These are phyloP conservation scores for Amazona vittata DNA, from an alignment of 2,113 vertebrate genomes.

Conservation along the genomic window DNA sequence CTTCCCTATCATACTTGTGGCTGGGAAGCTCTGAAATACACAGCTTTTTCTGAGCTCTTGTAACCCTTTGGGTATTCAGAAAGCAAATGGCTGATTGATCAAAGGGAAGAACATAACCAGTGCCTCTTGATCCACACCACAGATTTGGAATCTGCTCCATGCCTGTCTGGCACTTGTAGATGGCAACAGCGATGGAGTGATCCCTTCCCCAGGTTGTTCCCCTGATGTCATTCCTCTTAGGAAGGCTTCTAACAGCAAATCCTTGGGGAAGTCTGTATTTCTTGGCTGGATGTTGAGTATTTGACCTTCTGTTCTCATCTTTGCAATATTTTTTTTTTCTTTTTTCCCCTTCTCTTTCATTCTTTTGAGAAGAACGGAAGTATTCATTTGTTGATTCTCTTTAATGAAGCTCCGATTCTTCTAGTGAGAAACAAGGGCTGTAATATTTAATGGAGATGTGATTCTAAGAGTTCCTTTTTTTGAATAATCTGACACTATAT, in stretches of 20 bases:
- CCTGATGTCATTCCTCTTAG: rapidly evolving
- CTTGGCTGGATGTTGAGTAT: not conserved
- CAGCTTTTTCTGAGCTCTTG: not conserved
- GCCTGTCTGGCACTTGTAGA: not conserved
- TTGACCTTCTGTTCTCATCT: not conserved
- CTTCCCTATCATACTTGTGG: not conserved
- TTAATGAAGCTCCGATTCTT: not conserved
- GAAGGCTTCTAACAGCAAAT: not conserved
- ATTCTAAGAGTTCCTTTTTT: not conserved
- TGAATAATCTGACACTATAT: not conserved
- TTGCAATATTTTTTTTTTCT: not conserved
- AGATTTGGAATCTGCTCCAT: not conserved
- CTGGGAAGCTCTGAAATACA: not conserved
- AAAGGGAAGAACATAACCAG: not conserved
- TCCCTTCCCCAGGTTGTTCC: not conserved
- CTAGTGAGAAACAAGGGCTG: not conserved
- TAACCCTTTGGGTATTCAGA: not conserved
- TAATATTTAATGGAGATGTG: not conserved
- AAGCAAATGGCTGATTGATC: too few relatives aligned
- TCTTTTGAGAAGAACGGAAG: not conserved
- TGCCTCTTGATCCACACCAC: rapidly evolving
- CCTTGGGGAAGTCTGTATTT: not conserved
- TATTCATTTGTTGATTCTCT: not conserved
- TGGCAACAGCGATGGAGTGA: not conserved
- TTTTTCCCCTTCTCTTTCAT: rapidly evolving